These are phyloP conservation scores for Camponotus vicinus DNA, from an alignment of 1,140 invertebrate genomes.

Conservation along the genomic window DNA sequence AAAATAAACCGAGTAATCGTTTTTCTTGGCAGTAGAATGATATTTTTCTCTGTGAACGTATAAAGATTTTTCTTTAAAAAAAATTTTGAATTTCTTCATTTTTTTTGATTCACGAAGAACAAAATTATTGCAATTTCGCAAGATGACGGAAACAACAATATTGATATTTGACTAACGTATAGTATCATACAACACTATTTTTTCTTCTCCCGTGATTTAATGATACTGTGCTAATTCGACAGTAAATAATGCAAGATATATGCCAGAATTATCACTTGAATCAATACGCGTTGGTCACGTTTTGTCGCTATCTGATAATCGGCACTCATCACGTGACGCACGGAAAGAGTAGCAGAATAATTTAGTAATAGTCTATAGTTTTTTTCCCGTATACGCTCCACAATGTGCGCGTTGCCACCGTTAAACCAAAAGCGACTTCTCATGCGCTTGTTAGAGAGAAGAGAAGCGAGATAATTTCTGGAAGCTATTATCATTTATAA, in stretches of 20 bases:
- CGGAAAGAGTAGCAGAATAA: conserved; percentile 47
- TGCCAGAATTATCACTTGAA: conserved; percentile 58
- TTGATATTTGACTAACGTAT: background rate
- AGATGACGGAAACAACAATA: background rate
- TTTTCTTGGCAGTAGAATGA: too few species aligned
- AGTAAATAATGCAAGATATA: conserved; percentile 64
- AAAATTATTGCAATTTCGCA: background rate
- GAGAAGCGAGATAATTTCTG: background rate
- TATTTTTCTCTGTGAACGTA: too few species aligned
- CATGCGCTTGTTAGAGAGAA: background rate
- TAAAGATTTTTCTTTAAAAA: background rate
- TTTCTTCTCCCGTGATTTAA: conserved; percentile 33
- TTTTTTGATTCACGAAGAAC: background rate
- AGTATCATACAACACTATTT: conserved; percentile 51
- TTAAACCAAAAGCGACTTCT: background rate
- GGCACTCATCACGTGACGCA: conserved; percentile 67
- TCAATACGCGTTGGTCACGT: conserved; percentile 29
- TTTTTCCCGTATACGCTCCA: background rate
- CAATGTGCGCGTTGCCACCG: background rate
- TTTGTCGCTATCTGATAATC: conserved; percentile 59
- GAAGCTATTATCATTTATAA: background rate
- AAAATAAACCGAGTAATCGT: too few species aligned
- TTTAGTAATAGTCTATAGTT: conserved; percentile 24
- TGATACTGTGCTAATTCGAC: conserved; percentile 64
- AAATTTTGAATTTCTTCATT: background rate